Evolutionary conservation across 2,113 vertebrate genomes (phyloP), one percentile per base, ranked within the genome.

Genomic region (Neogobius melanostomus): DNA sequence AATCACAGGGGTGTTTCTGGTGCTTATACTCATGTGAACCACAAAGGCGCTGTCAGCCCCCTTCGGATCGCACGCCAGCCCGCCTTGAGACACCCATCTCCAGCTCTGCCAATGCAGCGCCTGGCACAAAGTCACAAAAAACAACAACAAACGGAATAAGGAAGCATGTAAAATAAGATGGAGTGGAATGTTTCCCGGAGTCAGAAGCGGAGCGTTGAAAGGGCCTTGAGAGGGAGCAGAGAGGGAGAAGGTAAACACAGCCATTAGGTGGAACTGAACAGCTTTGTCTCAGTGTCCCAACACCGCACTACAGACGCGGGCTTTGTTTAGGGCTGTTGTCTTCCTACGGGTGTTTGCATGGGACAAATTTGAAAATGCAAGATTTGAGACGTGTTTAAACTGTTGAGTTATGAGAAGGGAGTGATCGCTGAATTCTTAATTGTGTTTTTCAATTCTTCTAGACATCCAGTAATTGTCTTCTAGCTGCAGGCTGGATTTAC

Each of bases 121-220:
- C 96, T 94, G 94, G 93, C 93, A 36, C 28, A 95, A 95, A 94
- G 92, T 94, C 59, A 93, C 90, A 93, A 94, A 94, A 85, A 95
- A 94, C 93, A 86, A 95, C 94, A 96, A 96, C 95, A 98, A 96
- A 96, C 94, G 89, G 95, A 97, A 95, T 95, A 90, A 90, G 91
- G 93, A 96, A 94, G 93, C 89, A 15, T 14, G 93, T 93, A 90
- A 90, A 94, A 92, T 90, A 91, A 93, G 93, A 93, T 93, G 87
- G 94, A 91, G 95, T 93, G 91, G 93, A 91, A 90, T 91, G 73
- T 94, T 95, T 95, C 92, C 92, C 91, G 90, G 93, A 95, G 94
- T 94, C 93, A 95, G 94, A 95, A 93, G 93, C 92, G 79, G 79
- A 81, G 66, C 90, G 95, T 96, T 95, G 93, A 90, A 93, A 90